phyloP scores from a whole-genome alignment of 2,888 invertebrate species.

The Hemistola chrysoprasaria region DNA sequence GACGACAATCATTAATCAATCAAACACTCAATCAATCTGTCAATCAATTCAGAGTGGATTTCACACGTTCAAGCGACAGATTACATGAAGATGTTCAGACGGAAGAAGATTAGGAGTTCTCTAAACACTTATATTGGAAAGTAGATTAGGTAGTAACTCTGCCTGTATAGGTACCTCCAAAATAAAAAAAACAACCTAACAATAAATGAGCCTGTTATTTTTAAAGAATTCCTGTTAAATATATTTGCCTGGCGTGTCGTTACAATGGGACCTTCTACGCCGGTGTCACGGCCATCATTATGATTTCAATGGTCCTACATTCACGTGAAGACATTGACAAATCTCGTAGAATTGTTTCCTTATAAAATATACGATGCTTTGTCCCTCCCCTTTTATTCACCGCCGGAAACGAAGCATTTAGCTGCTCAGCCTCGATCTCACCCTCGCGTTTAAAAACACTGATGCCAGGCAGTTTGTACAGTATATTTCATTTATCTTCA shows the following conservation, averaged over 20 bases:
- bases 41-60: no score
- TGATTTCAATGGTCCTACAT: conserved; percentile 22
- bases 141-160: no score
- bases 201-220: conserved; percentile 7
- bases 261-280: conserved; percentile 14
- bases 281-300: conserved; percentile 17
- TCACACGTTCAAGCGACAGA: no score
- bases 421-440: conserved; percentile 26
- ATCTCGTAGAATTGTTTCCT: conserved; percentile 25
- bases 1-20: no score
- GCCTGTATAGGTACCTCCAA: no score
- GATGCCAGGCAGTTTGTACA: background rate
- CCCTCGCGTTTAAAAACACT: conserved; percentile 19
- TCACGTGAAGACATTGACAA: conserved; percentile 30
- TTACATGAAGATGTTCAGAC: no score
- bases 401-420: conserved; percentile 27
- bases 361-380: conserved; percentile 29
- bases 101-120: no score
- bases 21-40: no score
- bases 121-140: no score
- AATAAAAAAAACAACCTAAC: no score
- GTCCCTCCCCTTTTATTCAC: conserved; percentile 21
- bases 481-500: conserved; percentile 1
- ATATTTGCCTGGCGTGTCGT: conserved; percentile 4
- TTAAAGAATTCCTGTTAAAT: conserved; percentile 9